Base-by-base conservation (phyloP, 2,113 vertebrate species). In the Chroicocephalus ridibundus region DNA sequence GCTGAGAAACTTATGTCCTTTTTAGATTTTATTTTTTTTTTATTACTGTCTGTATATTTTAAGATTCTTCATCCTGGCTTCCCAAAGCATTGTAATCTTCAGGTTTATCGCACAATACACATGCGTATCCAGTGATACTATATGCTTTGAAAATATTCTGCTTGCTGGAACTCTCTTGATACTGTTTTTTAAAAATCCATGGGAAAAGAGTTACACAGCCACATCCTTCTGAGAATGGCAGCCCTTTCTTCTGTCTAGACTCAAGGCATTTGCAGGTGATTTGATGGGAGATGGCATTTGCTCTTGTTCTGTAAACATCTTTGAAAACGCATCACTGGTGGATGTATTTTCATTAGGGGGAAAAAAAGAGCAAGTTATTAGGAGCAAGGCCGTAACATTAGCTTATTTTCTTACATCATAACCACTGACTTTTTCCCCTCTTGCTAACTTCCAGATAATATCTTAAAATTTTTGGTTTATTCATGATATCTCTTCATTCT, bases 201-300 rank as follows among this genome's bases (percentile, higher is more conserved):
- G 38, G 62, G 62, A 65, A 91, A 92, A 82, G 47, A 78, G n/a
- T 68, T 92, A 47, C 22, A 10, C 44, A 76, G 94, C 54, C 61
- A 93, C 25, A 85, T 61, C 74, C 34, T 92, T 79, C 34, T 18
- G 27, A 88, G 74, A 34, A 26, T 89, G 86, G 74, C 94, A 96
- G 88, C 81, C 40, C 44, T 91, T 94, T 94, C 36, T 79, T 94
- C 70, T 90, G 86, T 88, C 74, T 84, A 82, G 72, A 84, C 65
- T 93, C 65, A 84, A 64, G 83, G 82, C 10, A 15, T 93, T 94
- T 22, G 4, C 81, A 89, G 88, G 83, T 87, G 86, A 94, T 88
- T 81, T 86, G 92, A 96, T 86, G 46, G 62, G 42, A 84, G 77
- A 21, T 92, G 91, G 64, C 77, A 82, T 93, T 97, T 94, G 94